Evolutionary conservation across 1,140 invertebrate genomes (phyloP).

Genomic region (Drosophila grimshawi): DNA sequence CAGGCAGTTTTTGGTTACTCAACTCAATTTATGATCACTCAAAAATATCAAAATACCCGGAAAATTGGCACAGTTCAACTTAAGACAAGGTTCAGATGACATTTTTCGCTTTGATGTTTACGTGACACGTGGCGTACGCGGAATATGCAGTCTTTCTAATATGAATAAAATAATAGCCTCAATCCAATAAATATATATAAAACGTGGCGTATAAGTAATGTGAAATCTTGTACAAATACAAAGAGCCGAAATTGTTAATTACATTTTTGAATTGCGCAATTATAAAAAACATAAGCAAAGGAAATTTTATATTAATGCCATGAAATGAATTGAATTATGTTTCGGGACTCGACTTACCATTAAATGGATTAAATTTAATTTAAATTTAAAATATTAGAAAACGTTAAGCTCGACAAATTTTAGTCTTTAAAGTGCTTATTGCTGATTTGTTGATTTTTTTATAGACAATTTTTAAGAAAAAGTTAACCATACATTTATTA

Average conservation of each 20-base stretch:
- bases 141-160: constrained; percentile 12
- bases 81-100: not conserved
- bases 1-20: constrained; percentile 7
- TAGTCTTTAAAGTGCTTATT: no score
- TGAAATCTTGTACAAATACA: not conserved
- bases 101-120: constrained; percentile 47
- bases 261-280: not conserved
- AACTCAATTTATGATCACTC: constrained; percentile 29
- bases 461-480: no score
- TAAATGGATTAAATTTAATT: not conserved
- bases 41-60: constrained; percentile 7
- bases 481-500: no score
- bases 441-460: no score
- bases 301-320: not conserved
- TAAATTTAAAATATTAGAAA: no score
- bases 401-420: no score
- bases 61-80: constrained; percentile 12
- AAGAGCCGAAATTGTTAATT: not conserved
- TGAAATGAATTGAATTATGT: not conserved
- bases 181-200: no score
- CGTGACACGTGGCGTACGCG: constrained; percentile 45
- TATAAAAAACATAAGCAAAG: not conserved
- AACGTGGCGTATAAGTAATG: no score
- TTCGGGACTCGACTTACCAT: not conserved
- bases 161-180: no score